Percentiles rank a stretch among this genome's conserved stretches.
phyloP scores from a whole-genome alignment of 2,797 vertebrate genomes.

The Echiichthys vipera region DNA sequence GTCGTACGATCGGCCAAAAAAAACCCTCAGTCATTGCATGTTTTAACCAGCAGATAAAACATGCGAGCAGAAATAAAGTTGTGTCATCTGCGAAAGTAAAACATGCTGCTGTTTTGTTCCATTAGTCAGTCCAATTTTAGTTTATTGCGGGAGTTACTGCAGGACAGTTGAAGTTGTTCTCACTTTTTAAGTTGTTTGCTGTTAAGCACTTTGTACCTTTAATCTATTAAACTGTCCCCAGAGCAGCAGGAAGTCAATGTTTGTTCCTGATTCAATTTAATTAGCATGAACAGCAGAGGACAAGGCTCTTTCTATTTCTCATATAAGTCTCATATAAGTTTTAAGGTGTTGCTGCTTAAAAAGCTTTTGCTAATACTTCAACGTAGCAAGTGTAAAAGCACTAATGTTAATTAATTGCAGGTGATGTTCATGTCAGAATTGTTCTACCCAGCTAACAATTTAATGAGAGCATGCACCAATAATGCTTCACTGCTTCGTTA shows the following conservation, averaged over 20 bases:
- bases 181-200: not conserved
- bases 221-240: not conserved
- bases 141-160: not conserved
- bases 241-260: slow-evolving; percentile 12
- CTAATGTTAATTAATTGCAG: slow-evolving; percentile 34
- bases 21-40: too few species aligned
- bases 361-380: slow-evolving; percentile 29
- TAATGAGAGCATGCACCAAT: slow-evolving; percentile 41
- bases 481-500: slow-evolving; percentile 25
- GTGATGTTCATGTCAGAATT: slow-evolving; percentile 19
- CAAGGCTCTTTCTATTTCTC: slow-evolving; percentile 20
- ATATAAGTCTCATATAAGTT: slow-evolving; percentile 22
- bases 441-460: slow-evolving; percentile 13
- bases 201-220: not conserved
- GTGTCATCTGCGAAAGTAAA: not conserved
- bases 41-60: not conserved
- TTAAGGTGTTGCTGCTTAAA: slow-evolving; percentile 6
- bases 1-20: not conserved
- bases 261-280: slow-evolving; percentile 21
- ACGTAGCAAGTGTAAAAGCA: slow-evolving; percentile 2
- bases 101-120: not conserved
- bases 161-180: not conserved
- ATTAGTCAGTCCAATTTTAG: not conserved
- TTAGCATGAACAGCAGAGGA: slow-evolving; percentile 17
- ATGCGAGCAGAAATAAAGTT: not conserved